These are phyloP conservation scores for Noctua pronuba DNA, from an alignment of 2,888 invertebrate species.

Conservation along the genomic window DNA sequence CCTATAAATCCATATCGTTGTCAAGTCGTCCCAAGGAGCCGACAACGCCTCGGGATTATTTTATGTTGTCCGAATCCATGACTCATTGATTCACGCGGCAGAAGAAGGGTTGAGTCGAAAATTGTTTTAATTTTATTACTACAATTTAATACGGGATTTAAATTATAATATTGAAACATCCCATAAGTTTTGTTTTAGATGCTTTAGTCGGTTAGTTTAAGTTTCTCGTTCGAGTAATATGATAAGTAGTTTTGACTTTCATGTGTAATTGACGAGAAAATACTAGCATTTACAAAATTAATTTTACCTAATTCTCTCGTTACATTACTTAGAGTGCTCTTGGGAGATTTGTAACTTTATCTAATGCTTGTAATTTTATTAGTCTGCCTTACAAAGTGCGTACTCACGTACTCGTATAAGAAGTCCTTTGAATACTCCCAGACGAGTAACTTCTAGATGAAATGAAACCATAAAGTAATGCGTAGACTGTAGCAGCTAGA, in stretches of 20 bases:
- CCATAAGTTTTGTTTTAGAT: background rate
- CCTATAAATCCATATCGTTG: conserved; percentile 74
- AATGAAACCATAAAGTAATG: conserved; percentile 25
- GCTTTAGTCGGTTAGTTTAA: background rate
- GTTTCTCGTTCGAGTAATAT: background rate
- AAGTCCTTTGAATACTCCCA: conserved; percentile 16
- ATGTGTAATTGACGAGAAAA: background rate
- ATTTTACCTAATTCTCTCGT: conserved; percentile 10
- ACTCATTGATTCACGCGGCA: conserved; percentile 56
- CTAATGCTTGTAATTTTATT: conserved; percentile 36
- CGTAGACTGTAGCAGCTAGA: background rate
- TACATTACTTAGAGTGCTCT: conserved; percentile 29
- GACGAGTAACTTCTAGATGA: conserved; percentile 1
- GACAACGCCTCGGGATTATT: conserved; percentile 61
- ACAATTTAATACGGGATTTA: conserved; percentile 6
- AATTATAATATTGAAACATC: conserved; percentile 15
- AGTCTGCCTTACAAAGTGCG: conserved; percentile 38
- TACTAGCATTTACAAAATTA: conserved; percentile 3
- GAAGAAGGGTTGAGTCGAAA: conserved; percentile 48
- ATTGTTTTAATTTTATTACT: conserved; percentile 29
- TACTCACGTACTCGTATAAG: conserved; percentile 12
- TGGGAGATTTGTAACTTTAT: conserved; percentile 9
- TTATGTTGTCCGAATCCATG: conserved; percentile 64
- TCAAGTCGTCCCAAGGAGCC: conserved; percentile 57
- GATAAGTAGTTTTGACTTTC: conserved; percentile 8